phyloP scores from a whole-genome alignment of 2,113 vertebrate species.

The Riparia riparia region DNA sequence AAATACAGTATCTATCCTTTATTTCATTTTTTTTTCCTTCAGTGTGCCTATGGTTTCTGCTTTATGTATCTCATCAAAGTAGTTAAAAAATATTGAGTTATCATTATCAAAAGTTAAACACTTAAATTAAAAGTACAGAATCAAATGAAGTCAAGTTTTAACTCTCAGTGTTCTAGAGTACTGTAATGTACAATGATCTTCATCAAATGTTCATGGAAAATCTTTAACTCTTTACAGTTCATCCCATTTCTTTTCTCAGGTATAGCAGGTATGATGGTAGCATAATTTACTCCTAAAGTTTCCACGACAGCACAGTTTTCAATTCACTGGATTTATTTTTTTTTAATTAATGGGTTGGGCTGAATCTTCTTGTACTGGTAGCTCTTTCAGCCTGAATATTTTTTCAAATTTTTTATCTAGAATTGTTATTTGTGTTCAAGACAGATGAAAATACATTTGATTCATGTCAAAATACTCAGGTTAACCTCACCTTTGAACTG shows the following conservation, averaged over 20 bases:
- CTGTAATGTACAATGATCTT: neutral
- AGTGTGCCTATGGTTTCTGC: neutral
- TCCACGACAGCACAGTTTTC: neutral
- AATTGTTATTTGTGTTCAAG: neutral
- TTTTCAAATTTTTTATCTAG: neutral
- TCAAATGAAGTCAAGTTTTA: neutral
- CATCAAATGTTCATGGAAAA: neutral
- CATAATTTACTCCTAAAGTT: neutral
- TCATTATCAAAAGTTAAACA: neutral
- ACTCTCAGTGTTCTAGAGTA: neutral
- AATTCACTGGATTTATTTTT: neutral
- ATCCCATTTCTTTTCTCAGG: neutral
- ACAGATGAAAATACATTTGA: neutral
- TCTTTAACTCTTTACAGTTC: neutral
- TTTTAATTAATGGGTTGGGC: neutral
- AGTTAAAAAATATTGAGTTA: neutral
- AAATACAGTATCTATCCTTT: neutral
- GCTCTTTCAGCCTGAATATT: neutral
- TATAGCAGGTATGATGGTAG: neutral
- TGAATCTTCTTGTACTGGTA: neutral
- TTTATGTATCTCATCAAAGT: neutral
- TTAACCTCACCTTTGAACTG: neutral
- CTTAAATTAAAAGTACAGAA: neutral
- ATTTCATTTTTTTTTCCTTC: neutral
- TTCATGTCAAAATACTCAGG: neutral